These are phyloP conservation scores for Alosa alosa DNA, from an alignment of 2,113 vertebrate species.

Conservation along the genomic window DNA sequence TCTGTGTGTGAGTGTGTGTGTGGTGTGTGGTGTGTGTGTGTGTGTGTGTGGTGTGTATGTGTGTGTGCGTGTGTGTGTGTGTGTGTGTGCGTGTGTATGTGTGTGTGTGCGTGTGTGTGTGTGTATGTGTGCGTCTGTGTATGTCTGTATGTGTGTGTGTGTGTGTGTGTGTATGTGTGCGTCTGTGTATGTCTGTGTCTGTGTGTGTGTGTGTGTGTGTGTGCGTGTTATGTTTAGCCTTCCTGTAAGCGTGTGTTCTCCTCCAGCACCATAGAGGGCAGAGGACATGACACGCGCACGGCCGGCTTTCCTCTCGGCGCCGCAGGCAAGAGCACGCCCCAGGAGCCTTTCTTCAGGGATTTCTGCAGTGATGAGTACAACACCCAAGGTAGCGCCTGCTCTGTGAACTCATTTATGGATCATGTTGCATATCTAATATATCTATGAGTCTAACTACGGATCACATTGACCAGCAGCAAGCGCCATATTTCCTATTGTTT, in stretches of 20 bases:
- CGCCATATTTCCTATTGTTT: too few relatives aligned
- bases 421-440: too few relatives aligned
- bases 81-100: too few relatives aligned
- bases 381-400: constrained; percentile 33
- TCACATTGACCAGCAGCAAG: too few relatives aligned
- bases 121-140: neutral
- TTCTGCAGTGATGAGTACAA: constrained; percentile 44
- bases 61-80: too few relatives aligned
- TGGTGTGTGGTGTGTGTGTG: too few relatives aligned
- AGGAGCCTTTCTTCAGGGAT: constrained; percentile 48
- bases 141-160: neutral
- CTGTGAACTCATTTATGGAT: neutral
- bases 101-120: too few relatives aligned
- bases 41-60: too few relatives aligned
- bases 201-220: neutral
- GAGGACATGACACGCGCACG: neutral
- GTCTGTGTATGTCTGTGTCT: neutral
- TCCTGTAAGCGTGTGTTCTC: neutral
- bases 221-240: too few relatives aligned
- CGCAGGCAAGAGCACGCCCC: constrained; percentile 30
- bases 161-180: neutral
- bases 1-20: too few relatives aligned
- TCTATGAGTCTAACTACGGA: too few relatives aligned
- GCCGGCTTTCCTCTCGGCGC: constrained; percentile 36
- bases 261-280: constrained; percentile 41